Evolutionary conservation across 2,888 invertebrate species (phyloP).

Genomic region (Cotesia congregata): DNA sequence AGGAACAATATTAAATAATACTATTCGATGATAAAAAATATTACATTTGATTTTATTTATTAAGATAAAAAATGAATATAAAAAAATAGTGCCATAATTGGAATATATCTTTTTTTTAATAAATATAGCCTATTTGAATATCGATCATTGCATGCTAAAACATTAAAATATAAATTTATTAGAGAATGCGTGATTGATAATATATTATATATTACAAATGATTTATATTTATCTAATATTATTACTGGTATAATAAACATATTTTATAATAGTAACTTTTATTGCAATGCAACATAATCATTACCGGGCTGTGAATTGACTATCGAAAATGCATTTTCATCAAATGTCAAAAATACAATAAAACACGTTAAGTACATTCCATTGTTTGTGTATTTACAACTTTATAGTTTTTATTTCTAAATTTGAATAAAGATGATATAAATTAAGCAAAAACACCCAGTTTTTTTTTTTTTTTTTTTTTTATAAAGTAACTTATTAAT

Average conservation of each 20-base stretch:
- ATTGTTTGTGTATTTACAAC: slow-evolving; percentile 4
- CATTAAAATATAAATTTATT: not conserved
- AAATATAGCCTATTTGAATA: slow-evolving; percentile 9
- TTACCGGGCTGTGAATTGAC: slow-evolving; percentile 38
- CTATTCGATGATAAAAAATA: not conserved
- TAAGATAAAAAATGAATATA: not conserved
- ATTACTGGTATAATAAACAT: slow-evolving; percentile 9
- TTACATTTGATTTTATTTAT: not conserved
- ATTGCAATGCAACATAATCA: slow-evolving; percentile 10
- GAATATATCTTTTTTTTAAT: slow-evolving; percentile 46
- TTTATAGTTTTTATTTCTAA: slow-evolving; percentile 17
- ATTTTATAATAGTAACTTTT: slow-evolving; percentile 30
- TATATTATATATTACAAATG: slow-evolving; percentile 7
- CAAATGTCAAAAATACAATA: slow-evolving; percentile 17
- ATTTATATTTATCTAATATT: slow-evolving; percentile 27
- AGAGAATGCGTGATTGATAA: not conserved
- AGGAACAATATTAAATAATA: not conserved
- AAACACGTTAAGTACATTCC: slow-evolving; percentile 25
- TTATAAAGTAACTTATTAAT: not conserved
- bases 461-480: not conserved
- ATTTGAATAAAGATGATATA: slow-evolving; percentile 17
- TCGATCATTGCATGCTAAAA: not conserved
- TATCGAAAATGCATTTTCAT: slow-evolving; percentile 35
- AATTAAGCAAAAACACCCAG: not conserved
- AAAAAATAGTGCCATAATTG: slow-evolving; percentile 46